Conservation (phyloP, 1,140 invertebrate species). For the Bombus pascuorum region DNA sequence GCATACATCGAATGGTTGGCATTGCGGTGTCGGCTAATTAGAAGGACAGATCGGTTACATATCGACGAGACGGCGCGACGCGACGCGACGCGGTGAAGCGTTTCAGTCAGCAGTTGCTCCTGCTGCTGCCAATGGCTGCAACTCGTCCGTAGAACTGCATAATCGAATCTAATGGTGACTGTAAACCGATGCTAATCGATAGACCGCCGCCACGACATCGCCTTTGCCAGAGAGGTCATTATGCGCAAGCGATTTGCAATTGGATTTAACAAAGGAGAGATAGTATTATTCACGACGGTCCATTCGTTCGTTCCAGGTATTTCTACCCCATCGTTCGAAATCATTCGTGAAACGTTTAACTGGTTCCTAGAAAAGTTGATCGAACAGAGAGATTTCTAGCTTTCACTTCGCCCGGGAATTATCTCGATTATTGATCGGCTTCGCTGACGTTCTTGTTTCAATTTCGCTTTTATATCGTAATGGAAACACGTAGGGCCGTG, state of each 20-base stretch:
- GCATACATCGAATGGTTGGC: constrained; percentile 33
- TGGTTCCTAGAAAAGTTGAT: not conserved
- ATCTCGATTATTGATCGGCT: constrained; percentile 4
- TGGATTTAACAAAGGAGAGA: constrained; percentile 36
- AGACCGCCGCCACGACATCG: constrained; percentile 49
- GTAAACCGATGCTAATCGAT: constrained; percentile 68
- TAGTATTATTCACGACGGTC: too few species aligned
- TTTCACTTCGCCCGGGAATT: not conserved
- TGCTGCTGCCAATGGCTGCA: not conserved
- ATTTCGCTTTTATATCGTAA: not conserved
- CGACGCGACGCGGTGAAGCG: too few species aligned
- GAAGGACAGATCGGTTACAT: constrained; percentile 18
- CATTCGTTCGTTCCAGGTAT: not conserved
- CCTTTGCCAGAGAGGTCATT: constrained; percentile 47
- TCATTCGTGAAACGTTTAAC: not conserved
- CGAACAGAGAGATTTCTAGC: not conserved
- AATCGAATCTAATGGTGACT: constrained; percentile 63
- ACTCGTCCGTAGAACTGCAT: constrained; percentile 32
- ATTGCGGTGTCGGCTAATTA: constrained; percentile 50
- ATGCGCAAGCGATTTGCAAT: constrained; percentile 64
- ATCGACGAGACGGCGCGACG: not conserved
- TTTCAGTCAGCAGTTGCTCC: not conserved
- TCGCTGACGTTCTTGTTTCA: not conserved
- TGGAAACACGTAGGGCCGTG: not conserved
- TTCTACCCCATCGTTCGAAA: not conserved